Evolutionary conservation across 1,140 invertebrate species (phyloP), one percentile per base, ranked within the genome.

Genomic region (Mamestra configurata): DNA sequence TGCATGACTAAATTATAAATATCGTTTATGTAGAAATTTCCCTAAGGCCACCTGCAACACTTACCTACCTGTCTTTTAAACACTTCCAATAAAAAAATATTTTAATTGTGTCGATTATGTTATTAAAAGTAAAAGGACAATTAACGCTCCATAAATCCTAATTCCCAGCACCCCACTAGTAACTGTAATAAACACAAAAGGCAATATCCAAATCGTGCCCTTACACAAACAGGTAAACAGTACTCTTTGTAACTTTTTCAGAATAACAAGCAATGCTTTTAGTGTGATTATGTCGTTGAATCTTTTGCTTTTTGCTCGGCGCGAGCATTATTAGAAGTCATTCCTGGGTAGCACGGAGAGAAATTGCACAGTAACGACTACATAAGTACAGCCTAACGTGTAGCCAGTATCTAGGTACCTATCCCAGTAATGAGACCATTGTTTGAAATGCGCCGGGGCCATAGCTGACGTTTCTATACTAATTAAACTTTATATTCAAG

Each of bases 281-380:
- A 92, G 85, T 87, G 82, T 89, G 87, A 92, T 91, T 91, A 91
- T 92, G 88, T 88, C 88, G 83, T 89, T 84, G 88, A 90, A 89
- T 88, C 85, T 86, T 82, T 87, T 86, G 84, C 87, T 86, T 88
- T 89, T 84, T 85, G 85, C 84, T 84, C 82, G 77, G 75, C 80
- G 86, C 61, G 80, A 89, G 86, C 85, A 82, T 88, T 89, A 90
- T 90, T 89, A 90, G 87, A 90, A 90, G 85, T 88, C 85, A 86
- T 88, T 88, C 82, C 81, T 84, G 85, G 85, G 77, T 85, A 81
- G 81, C 59, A 55, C 53, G 77, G 82, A 71, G 79, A 86, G 84
- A 88, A 86, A 89, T 88, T 88, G 86, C 82, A 80, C 82, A 82
- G 87, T 90, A 89, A 86, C 86, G 85, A 81, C 80, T 72, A 81